Evolutionary conservation across 2,797 vertebrate genomes (phyloP).

Genomic region (Sebastes wilsoni): DNA sequence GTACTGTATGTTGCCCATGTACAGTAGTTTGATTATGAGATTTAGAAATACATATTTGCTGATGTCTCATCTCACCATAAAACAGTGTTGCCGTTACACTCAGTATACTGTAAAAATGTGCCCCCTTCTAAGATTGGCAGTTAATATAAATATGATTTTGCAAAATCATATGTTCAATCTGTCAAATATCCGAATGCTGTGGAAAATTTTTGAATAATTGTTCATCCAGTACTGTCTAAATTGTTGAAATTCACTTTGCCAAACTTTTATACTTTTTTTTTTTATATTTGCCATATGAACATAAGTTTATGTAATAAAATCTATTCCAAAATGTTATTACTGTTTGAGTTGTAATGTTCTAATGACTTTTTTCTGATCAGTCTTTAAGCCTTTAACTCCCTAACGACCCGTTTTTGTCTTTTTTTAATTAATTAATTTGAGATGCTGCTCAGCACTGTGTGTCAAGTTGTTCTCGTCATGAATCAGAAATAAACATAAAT

Average conservation of each 20-base stretch:
- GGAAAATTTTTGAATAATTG: background rate
- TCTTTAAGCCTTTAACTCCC: background rate
- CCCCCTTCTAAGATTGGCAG: background rate
- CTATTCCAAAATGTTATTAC: background rate
- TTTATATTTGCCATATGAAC: conserved; percentile 19
- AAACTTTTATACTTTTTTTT: conserved; percentile 44
- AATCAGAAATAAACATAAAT: too few species aligned
- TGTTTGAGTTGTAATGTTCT: background rate
- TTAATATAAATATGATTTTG: background rate
- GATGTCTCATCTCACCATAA: background rate
- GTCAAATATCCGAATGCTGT: conserved; percentile 35
- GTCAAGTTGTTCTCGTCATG: too few species aligned
- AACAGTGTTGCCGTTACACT: background rate
- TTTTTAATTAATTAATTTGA: too few species aligned
- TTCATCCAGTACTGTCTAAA: conserved; percentile 19
- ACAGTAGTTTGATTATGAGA: background rate
- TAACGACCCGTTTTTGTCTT: too few species aligned
- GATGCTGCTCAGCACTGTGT: too few species aligned
- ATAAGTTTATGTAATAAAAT: conserved; percentile 49
- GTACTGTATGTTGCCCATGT: background rate
- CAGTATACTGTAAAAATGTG: background rate
- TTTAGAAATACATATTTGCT: background rate
- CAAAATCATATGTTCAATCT: background rate
- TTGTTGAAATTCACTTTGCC: background rate
- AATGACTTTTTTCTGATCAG: background rate